Base-by-base conservation (phyloP, 2,888 invertebrate species). In the Saturnia japonica region DNA sequence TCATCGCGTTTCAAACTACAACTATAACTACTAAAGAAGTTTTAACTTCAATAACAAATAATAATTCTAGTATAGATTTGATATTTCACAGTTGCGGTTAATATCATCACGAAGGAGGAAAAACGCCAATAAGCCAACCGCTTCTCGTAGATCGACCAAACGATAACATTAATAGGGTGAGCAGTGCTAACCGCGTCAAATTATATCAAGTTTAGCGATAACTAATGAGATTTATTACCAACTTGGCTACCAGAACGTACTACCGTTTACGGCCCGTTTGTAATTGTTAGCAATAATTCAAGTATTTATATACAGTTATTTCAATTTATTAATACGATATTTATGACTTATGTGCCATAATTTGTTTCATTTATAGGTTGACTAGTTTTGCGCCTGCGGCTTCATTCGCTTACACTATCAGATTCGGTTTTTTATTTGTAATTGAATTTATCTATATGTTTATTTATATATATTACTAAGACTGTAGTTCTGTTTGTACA, bases 181-280 rank as follows among this genome's bases (percentile, higher is more conserved):
- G 6, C 57, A 60, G 57, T 60, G 57, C 25, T 60, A 60, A 60
- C 57, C 57, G 28, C 57, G 57, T 60, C 57, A 28, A 60, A 60
- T 60, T 60, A 60, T 60, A 60, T 60, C 57, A 60, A 14, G 25
- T 60, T 25, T 60, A 25, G 12, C 57, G 57, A 60, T 60, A 60
- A 60, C 57, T n/a, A 60, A 60, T 60, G 25, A 28, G 57, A 60
- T 60, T 60, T 60, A 60, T 60, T 60, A 60, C 25, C 25, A 3
- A 60, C 57, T 60, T 14, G 28, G 12, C 57, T 60, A 60, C 57
- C 57, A 28, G 57, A 60, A 60, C 57, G 57, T 25, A 25, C 57
- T 60, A 60, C 57, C 57, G 57, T 60, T 57, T 57, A 25, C 22
- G 57, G 22, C 25, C 22, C 11, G 25, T 60, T 60, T 28, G 28